These are phyloP conservation scores for Betta splendens DNA, from an alignment of 2,797 vertebrate genomes.

Conservation along the genomic window DNA sequence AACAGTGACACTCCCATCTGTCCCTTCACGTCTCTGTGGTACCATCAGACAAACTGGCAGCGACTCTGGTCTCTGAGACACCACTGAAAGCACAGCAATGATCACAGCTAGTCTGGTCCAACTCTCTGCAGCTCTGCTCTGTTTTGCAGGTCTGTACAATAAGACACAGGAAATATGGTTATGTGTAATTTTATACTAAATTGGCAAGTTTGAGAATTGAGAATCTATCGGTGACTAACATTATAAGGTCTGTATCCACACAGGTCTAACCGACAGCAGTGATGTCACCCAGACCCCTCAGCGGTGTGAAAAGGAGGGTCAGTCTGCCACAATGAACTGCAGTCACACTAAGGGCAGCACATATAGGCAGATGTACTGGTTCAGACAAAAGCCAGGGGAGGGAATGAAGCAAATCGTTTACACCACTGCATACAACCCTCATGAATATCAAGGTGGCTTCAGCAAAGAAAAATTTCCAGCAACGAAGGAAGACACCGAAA, in stretches of 20 bases:
- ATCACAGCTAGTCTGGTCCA: slow-evolving; percentile 9
- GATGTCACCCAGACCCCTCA: slow-evolving; percentile 42
- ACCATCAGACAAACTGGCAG: background rate
- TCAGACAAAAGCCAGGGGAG: slow-evolving; percentile 56
- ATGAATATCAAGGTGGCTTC: slow-evolving; percentile 6
- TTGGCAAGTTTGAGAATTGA: no score
- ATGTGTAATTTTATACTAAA: no score
- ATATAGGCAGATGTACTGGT: slow-evolving; percentile 65
- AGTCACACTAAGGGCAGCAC: slow-evolving; percentile 9
- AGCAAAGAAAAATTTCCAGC: slow-evolving; percentile 23
- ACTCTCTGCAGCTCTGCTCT: slow-evolving; percentile 22
- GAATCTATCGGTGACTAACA: no score
- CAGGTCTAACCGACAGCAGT: slow-evolving; percentile 13
- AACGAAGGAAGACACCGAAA: slow-evolving; percentile 3
- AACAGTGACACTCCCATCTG: background rate
- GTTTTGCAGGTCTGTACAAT: slow-evolving; percentile 6
- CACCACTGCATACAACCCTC: background rate
- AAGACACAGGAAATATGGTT: background rate
- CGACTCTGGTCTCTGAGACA: background rate
- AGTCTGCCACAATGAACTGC: slow-evolving; percentile 52
- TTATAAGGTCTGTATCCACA: background rate
- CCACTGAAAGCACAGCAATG: slow-evolving; percentile 8
- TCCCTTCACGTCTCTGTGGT: background rate
- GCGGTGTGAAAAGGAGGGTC: slow-evolving; percentile 10
- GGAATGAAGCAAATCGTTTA: slow-evolving; percentile 39